phyloP scores from a whole-genome alignment of 2,797 vertebrate genomes.

The Pygocentrus nattereri region DNA sequence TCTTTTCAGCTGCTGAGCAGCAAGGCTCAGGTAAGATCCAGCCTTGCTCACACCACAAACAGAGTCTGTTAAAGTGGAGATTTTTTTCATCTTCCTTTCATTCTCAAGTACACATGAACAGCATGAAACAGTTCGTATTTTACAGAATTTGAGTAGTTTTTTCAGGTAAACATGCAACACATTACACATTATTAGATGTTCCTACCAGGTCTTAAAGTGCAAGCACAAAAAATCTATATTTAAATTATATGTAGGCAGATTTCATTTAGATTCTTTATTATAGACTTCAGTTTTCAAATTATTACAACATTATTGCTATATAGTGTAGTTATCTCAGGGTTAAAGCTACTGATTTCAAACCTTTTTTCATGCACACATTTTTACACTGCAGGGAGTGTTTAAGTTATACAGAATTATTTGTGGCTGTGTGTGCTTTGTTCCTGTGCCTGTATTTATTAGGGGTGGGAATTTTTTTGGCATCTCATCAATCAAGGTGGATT shows the following conservation, averaged over 20 bases:
- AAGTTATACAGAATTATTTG: background rate
- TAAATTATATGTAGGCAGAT: background rate
- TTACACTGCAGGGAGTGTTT: background rate
- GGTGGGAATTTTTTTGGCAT: too few relatives aligned
- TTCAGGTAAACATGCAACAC: background rate
- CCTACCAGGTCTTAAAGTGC: too few relatives aligned
- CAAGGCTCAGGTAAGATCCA: constrained; percentile 52
- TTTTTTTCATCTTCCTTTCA: constrained; percentile 10
- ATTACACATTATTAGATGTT: background rate
- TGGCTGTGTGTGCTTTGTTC: constrained; percentile 3
- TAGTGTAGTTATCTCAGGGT: background rate
- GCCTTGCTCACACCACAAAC: constrained; percentile 55
- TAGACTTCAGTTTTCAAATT: background rate
- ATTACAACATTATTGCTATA: too few relatives aligned
- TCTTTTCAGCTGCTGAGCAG: constrained; percentile 61
- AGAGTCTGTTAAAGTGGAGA: constrained; percentile 22
- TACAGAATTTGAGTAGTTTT: background rate
- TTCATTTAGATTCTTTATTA: background rate
- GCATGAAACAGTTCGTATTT: background rate
- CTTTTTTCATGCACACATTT: background rate
- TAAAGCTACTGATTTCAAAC: background rate
- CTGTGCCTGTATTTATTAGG: constrained; percentile 3
- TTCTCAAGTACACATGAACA: constrained; percentile 8
- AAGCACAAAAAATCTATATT: background rate
- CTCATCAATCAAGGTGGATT: too few relatives aligned